Evolutionary conservation across 2,113 vertebrate genomes (phyloP).

Genomic region (Rhinoptilus africanus): DNA sequence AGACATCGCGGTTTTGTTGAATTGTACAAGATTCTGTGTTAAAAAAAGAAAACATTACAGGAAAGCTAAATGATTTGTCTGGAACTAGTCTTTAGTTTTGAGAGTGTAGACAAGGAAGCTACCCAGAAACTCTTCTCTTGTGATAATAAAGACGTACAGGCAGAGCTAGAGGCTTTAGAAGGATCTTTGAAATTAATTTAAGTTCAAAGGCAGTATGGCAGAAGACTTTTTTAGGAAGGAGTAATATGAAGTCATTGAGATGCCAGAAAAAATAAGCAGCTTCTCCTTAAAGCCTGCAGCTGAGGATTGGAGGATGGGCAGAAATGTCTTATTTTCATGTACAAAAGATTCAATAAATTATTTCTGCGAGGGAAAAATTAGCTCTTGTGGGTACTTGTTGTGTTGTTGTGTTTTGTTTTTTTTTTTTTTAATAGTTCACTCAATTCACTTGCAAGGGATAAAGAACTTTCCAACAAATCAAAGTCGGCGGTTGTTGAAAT

Average conservation of each 20-base stretch:
- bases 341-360: neutral
- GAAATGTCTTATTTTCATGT: neutral
- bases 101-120: neutral
- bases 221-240: neutral
- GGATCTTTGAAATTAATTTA: neutral
- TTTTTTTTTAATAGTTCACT: neutral
- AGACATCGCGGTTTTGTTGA: neutral
- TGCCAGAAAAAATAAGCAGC: neutral
- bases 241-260: neutral
- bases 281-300: neutral
- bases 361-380: neutral
- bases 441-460: neutral
- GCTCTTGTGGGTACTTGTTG: neutral
- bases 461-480: neutral
- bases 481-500: neutral
- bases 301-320: neutral
- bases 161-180: neutral
- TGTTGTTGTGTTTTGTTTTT: neutral
- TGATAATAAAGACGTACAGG: neutral
- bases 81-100: neutral
- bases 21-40: neutral
- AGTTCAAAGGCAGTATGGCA: neutral
- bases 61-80: constrained; percentile 5
- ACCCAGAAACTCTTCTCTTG: neutral
- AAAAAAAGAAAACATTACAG: neutral